Conservation (phyloP, 2,113 vertebrate genomes). For the Pelecanus crispus region DNA sequence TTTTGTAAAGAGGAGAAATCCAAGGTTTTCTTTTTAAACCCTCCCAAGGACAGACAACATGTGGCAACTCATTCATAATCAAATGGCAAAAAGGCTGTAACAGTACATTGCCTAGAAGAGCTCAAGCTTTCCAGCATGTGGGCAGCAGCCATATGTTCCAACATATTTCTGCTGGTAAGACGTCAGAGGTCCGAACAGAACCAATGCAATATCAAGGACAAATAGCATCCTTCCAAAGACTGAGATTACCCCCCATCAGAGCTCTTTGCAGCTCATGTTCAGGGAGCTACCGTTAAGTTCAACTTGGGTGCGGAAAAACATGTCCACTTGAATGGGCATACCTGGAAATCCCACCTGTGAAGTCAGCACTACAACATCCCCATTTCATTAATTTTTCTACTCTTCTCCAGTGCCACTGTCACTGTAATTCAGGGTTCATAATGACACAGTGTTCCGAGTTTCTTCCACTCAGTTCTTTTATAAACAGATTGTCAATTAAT, state of each 20-base stretch:
- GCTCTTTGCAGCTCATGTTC: background rate
- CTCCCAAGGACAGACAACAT: background rate
- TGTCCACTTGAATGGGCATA: background rate
- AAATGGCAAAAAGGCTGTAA: background rate
- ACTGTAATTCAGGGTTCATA: background rate
- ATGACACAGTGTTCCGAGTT: background rate
- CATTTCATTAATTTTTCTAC: background rate
- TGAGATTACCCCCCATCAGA: rapidly evolving
- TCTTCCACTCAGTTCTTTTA: background rate
- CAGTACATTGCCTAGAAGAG: background rate
- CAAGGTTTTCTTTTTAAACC: background rate
- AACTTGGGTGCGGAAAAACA: background rate
- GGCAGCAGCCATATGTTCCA: background rate
- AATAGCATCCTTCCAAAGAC: background rate
- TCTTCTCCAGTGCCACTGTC: background rate
- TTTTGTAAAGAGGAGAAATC: background rate
- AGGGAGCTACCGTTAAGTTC: background rate
- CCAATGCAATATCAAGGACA: background rate
- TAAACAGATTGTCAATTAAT: background rate
- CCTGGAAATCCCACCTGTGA: background rate
- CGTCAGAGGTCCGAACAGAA: background rate
- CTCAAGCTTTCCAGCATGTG: background rate
- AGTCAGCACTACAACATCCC: background rate
- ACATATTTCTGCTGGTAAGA: background rate
- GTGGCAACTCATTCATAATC: background rate